Evolutionary conservation across 2,888 invertebrate genomes (phyloP).

Genomic region (Sericinus montela): DNA sequence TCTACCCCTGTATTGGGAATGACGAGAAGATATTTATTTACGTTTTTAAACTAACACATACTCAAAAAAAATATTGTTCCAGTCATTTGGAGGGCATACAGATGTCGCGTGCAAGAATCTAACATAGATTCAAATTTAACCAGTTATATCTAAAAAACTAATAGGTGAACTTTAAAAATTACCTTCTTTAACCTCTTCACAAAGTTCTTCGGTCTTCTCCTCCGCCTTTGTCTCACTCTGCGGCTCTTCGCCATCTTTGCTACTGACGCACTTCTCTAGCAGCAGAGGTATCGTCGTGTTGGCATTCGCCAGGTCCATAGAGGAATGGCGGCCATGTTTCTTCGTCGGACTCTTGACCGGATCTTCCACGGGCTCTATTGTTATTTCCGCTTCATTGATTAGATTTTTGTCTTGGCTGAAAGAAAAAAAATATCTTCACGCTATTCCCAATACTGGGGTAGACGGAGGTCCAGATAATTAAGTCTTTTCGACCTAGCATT

Average conservation of each 20-base stretch:
- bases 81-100: no score
- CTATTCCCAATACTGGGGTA: no score
- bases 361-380: slow-evolving; percentile 59
- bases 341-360: slow-evolving; percentile 43
- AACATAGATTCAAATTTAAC: no score
- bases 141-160: no score
- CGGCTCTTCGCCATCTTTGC: slow-evolving; percentile 28
- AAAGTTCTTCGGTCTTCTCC: slow-evolving; percentile 28
- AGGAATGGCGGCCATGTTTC: slow-evolving; percentile 69
- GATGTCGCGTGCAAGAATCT: no score
- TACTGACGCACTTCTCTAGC: slow-evolving; percentile 66
- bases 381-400: slow-evolving; percentile 66
- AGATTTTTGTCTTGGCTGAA: slow-evolving; percentile 65
- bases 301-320: slow-evolving; percentile 67
- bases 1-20: no score
- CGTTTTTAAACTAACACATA: no score
- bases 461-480: no score
- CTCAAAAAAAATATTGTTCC: no score
- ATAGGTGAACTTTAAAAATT: not conserved
- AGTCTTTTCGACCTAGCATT: no score
- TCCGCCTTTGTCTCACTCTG: slow-evolving; percentile 18
- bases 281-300: slow-evolving; percentile 67
- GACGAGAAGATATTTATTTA: no score
- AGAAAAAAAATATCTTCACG: no score
- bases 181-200: slow-evolving; percentile 21